Base-by-base conservation (phyloP, 2,797 vertebrate species). In the Onychomys arenicola region DNA sequence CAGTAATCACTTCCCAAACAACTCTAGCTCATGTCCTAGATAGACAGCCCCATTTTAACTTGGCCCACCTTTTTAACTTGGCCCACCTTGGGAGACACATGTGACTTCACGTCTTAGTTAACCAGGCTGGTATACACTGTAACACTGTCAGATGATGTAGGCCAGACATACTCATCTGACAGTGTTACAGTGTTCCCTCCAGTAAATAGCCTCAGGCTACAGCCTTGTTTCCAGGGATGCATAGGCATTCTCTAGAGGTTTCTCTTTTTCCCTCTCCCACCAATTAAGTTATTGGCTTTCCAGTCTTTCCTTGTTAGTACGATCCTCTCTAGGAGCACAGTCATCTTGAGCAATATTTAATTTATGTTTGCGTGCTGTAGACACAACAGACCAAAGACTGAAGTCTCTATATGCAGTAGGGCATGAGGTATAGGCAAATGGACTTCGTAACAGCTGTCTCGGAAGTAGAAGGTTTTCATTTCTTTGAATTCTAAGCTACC, bases 101-200 rank as follows among this genome's bases (percentile, higher is more conserved):
- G 83, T 89, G 91, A 92, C 57, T 37, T 90, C 29, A 55, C 65
- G 73, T 90, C 93, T 91, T 91, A 86, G 49, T 95, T 90, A 88
- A 89, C 13, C 81, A 71, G 67, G 63, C 25, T 34, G 37, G 81
- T 29, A 91, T 1, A 37, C 75, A 88, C 23, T 21, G 5, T 37
- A 87, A 34, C n/a, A 55, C 34, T 77, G 80, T 77, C 46, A n/a
- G 89, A 46, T 52, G 75, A 77, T 27, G 40, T 10, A 2, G 69
- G 89, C 37, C n/a, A 12, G 27, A 40, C 40, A 40, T 0, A 25
- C 16, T 37, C 75, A n/a, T n/a, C n/a, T n/a, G n/a, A n/a, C n/a
- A n/a, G n/a, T n/a, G n/a, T n/a, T n/a, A n/a, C n/a, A n/a, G n/a
- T 40, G 32, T 29, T 78, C 14, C 61, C 59, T 32, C 43, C 0